phyloP scores from a whole-genome alignment of 2,888 invertebrate genomes.

The Tillus elongatus region DNA sequence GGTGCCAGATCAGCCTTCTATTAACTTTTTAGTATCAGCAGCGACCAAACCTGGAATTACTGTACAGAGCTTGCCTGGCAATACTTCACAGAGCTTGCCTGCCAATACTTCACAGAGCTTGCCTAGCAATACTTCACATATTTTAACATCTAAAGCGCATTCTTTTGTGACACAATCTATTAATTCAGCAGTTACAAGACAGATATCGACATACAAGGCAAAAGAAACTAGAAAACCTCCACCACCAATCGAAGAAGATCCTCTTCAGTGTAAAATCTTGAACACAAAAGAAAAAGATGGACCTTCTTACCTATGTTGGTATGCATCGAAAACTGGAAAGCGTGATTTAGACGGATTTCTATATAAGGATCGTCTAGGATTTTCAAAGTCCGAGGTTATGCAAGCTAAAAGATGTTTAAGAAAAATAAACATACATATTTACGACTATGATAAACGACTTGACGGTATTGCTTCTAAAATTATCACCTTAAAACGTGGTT shows the following conservation, averaged over 20 bases:
- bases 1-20: background rate
- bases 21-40: background rate
- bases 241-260: conserved; percentile 7
- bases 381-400: conserved; percentile 14
- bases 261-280: no score
- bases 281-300: conserved; percentile 13
- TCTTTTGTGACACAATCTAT: background rate
- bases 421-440: conserved; percentile 1
- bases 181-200: background rate
- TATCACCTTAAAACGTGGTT: background rate
- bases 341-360: conserved; percentile 17
- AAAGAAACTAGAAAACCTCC: conserved; percentile 1
- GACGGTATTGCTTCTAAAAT: background rate
- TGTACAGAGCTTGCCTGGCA: background rate
- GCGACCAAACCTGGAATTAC: no score
- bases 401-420: conserved; percentile 12
- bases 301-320: conserved; percentile 16
- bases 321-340: conserved; percentile 11
- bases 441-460: background rate
- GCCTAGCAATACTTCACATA: background rate
- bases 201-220: background rate
- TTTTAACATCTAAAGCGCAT: background rate
- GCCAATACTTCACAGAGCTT: background rate
- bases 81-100: background rate
- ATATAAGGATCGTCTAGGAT: conserved; percentile 17